Evolutionary conservation across 2,113 vertebrate genomes (phyloP).

Genomic region (Steatornis caripensis): DNA sequence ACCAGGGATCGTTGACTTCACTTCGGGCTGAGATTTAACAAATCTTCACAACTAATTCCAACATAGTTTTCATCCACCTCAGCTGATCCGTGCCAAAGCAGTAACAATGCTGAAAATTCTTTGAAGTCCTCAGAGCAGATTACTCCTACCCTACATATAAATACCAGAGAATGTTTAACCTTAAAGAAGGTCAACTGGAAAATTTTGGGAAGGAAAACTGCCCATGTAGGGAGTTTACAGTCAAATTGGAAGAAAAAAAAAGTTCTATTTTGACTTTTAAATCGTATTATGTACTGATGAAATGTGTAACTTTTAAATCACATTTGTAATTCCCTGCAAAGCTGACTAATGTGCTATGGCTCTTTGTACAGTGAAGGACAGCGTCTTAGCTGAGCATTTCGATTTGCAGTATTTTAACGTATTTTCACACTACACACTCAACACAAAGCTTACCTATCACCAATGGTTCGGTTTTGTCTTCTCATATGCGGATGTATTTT

Average conservation of each 20-base stretch:
- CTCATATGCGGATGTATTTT: background rate
- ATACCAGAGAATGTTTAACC: background rate
- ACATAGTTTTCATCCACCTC: background rate
- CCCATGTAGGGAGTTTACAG: background rate
- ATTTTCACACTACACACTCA: background rate
- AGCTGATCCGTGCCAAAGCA: background rate
- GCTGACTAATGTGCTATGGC: background rate
- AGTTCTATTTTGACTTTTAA: background rate
- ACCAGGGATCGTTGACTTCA: background rate
- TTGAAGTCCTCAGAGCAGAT: background rate
- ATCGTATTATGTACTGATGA: background rate
- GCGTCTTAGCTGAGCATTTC: background rate
- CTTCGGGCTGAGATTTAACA: background rate
- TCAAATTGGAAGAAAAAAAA: background rate
- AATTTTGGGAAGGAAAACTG: background rate
- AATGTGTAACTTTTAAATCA: background rate
- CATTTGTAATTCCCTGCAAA: background rate
- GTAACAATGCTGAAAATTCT: background rate
- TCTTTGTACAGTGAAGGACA: background rate
- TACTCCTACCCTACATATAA: background rate
- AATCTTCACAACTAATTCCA: background rate
- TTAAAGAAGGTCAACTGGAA: background rate
- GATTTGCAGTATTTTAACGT: background rate
- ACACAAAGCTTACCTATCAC: background rate
- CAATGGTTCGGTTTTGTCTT: background rate